Evolutionary conservation across 2,888 invertebrate species (phyloP), one percentile per base, ranked within the genome.

Genomic region (Liodrosophila aerea): DNA sequence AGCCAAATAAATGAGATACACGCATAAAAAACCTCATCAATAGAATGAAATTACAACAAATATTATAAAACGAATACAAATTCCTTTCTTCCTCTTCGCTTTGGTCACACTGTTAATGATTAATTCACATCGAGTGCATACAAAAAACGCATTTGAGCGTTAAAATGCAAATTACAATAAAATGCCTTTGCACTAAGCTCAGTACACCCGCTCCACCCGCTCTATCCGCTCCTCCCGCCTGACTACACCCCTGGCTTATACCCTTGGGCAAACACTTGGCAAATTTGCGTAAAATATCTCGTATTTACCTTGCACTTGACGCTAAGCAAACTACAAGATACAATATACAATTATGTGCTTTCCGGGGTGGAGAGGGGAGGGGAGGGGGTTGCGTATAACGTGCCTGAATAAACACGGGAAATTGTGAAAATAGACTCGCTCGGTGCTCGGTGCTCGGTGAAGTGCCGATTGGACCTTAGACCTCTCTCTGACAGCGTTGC

Each of bases 251-350:
- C 16, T 33, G 40, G 11, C 41, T 5, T 33, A 37, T 51, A 63
- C 37, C 58, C 50, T 40, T 36, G 64, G 45, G 63, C 73, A 76
- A 81, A 81, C 77, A 77, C 67, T 80, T 68, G 73, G 81, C 68
- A 70, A 82, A 73, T 81, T 84, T 82, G 72, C 82, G 84, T 84
- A 84, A 81, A 81, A 81, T 81, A 81, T 84, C 73, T 84, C 58
- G 78, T 81, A 81, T 81, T 81, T 81, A 84, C 78, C 82, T 81
- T 81, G 81, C 81, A 81, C 84, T 81, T 82, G 85, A 81, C 73
- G 73, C 77, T 84, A 77, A 77, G 82, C 76, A 81, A 81, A 81
- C 80, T 81, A 60, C 60, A 67, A 76, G 76, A 76, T 80, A 81
- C 80, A 80, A 76, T 59, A 59, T 60, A 69, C 70, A 49, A 65